phyloP scores from a whole-genome alignment of 2,797 vertebrate genomes.

The Semotilus atromaculatus region DNA sequence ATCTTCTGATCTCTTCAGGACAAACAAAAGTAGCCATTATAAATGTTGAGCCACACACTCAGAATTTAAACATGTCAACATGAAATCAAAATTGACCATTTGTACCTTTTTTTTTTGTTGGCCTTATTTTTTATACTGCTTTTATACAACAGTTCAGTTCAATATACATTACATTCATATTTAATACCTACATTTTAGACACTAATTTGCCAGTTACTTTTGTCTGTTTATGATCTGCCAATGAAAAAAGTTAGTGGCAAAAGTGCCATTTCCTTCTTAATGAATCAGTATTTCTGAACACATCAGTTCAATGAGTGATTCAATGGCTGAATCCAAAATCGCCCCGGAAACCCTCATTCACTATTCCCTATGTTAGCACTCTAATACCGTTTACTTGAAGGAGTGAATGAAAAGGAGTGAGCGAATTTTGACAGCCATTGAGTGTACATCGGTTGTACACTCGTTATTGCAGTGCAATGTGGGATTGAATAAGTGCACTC shows the following conservation, averaged over 20 bases:
- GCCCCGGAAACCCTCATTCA: too few relatives aligned
- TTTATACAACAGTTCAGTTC: not conserved
- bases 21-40: not conserved
- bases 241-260: not conserved
- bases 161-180: not conserved
- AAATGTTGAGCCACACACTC: not conserved
- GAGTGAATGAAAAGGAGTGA: too few relatives aligned
- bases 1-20: conserved; percentile 4
- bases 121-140: not conserved
- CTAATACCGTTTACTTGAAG: too few relatives aligned
- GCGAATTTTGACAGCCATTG: too few relatives aligned
- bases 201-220: not conserved
- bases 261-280: not conserved
- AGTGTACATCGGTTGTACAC: too few relatives aligned
- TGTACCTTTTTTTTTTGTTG: not conserved
- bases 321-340: too few relatives aligned
- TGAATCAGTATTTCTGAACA: too few relatives aligned
- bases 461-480: too few relatives aligned
- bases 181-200: not conserved
- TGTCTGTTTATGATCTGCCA: not conserved
- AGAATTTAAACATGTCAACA: not conserved
- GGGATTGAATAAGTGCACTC: too few relatives aligned
- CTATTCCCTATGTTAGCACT: too few relatives aligned
- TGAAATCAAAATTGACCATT: too few relatives aligned
- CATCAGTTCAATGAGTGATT: too few relatives aligned